Base-by-base conservation (phyloP, 1,140 invertebrate species). In the Lasioglossum albipes region DNA sequence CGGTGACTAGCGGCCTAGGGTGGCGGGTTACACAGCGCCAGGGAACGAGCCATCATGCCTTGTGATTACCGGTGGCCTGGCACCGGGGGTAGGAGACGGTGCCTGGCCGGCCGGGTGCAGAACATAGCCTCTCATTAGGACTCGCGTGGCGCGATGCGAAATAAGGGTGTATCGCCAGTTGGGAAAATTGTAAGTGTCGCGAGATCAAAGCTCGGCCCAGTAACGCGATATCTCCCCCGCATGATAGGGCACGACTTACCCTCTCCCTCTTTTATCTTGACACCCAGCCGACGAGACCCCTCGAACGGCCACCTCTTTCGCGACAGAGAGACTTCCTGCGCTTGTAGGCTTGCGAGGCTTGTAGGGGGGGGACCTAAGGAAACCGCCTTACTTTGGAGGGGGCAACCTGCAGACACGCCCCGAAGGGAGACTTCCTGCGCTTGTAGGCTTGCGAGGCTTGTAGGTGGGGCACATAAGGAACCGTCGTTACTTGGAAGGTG, bases 151-250 rank as follows among this genome's bases (percentile, higher is more conserved):
- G 90, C 89, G 86, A 88, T 85, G 77, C 86, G 90, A 92, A 93
- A 93, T 93, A 93, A 92, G 93, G 92, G 93, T 93, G 91, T 93
- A 93, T 93, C 92, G 93, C 86, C 91, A 86, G 89, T 90, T 83
- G 88, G 91, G 90, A 89, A 93, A 93, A 93, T 93, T 93, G 92
- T 93, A 93, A 93, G 93, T 93, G 93, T 93, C 92, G 93, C 90
- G 85, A 93, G 93, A 93, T 93, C 93, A 93, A 93, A 93, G 93
- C 87, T 86, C 86, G 84, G 75, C 82, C 72, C 71, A 88, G 93
- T 93, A 93, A 93, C 93, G 92, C 92, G 92, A 93, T 93, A 93
- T 92, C 91, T 87, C 89, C 87, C 84, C 86, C 85, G 84, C 82
- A 77, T 81, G 84, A 84, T 84, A 81, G 83, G 82, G 74, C 85